Evolutionary conservation across 2,888 invertebrate species (phyloP).

Genomic region (Epistrophe eligans): DNA sequence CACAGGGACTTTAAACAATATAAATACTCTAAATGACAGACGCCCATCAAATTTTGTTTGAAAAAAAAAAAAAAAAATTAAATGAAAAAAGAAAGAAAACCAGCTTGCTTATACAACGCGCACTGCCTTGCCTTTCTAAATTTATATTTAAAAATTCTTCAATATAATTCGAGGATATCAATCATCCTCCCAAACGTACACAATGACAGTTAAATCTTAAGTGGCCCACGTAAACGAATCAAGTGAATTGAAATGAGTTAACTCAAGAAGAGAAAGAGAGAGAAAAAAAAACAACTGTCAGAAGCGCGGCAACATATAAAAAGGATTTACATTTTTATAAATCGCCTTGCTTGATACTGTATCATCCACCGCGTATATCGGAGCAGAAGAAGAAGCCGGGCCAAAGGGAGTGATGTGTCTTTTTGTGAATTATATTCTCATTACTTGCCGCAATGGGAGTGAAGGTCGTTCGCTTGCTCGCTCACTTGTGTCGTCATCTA

Average conservation of each 20-base stretch:
- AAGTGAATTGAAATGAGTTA: conserved; percentile 61
- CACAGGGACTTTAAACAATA: conserved; percentile 33
- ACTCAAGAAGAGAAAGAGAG: conserved; percentile 1
- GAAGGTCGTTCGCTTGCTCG: conserved; percentile 62
- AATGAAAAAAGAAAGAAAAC: background rate
- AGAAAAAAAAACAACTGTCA: conserved; percentile 52
- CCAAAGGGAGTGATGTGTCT: conserved; percentile 22
- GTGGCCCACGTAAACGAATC: conserved; percentile 69
- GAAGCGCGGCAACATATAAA: conserved; percentile 57
- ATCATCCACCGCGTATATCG: background rate
- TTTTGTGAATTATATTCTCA: conserved; percentile 70
- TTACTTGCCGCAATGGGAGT: conserved; percentile 68
- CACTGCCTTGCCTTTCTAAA: conserved; percentile 29
- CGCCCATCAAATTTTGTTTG: conserved; percentile 18
- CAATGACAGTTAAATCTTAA: conserved; percentile 44
- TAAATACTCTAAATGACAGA: conserved; percentile 33
- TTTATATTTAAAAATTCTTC: conserved; percentile 29
- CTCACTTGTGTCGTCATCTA: background rate
- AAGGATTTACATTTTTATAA: conserved; percentile 74
- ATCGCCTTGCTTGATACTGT: conserved; percentile 47
- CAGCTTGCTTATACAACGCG: background rate
- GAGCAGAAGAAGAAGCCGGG: background rate
- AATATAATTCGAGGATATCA: conserved; percentile 59
- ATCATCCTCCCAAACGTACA: conserved; percentile 55
- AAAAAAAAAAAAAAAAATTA: background rate